Evolutionary conservation across 2,113 vertebrate genomes (phyloP), one percentile per base, ranked within the genome.

Genomic region (Sprattus sprattus): DNA sequence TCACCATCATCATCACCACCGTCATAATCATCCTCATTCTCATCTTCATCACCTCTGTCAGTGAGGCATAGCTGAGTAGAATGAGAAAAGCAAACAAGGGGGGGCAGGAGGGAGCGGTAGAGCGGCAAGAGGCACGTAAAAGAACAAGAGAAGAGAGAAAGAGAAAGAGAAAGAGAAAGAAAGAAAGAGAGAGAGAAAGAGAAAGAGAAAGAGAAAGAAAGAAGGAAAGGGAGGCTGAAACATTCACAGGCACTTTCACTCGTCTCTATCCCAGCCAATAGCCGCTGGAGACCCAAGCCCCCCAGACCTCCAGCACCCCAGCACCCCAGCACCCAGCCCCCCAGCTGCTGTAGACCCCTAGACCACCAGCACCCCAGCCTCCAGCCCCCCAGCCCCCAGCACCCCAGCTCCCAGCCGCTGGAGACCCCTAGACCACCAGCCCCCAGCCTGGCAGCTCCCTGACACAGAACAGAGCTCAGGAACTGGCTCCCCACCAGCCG

Each of bases 401-500:
- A 1, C 39, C 39, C 39, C 39, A 39, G 39, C 39, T 39, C 39
- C 2, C 39, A 39, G 39, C 39, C n/a, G n/a, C n/a, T n/a, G n/a
- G n/a, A n/a, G n/a, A n/a, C 39, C 39, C 39, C 39, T 2, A 39
- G 39, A 1, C 39, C 39, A 1, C 39, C 81, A 85, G 84, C 83
- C 84, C 89, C 25, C 80, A 28, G 9, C n/a, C 25, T 28, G 25
- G n/a, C 57, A 57, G 52, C n/a, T 84, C 84, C 83, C 88, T 91
- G 92, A 94, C 86, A 87, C 75, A 88, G 81, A 92, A 92, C 92
- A 93, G 93, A 92, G n/a, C 60, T 64, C 20, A 4, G 89, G 89
- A 84, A 85, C 16, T 60, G 54, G 54, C 16, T 20, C 54, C 60
- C 22, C 60, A 64, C 60, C 60, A 64, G 60, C 60, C 18, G 11